These are phyloP conservation scores for Tenthredo scrophulariae DNA, from an alignment of 2,888 invertebrate genomes.

Conservation along the genomic window DNA sequence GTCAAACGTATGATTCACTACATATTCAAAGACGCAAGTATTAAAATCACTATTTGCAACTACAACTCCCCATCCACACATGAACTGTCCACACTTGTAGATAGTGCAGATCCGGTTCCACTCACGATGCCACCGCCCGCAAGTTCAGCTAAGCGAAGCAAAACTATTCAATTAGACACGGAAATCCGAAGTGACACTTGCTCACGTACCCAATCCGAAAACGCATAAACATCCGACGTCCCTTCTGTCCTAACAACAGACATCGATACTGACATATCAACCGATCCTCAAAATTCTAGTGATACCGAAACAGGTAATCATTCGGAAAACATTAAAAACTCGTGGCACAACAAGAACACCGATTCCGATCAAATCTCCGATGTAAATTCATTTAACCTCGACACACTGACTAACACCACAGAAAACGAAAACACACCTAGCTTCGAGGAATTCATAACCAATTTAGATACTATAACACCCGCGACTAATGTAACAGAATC, in stretches of 20 bases:
- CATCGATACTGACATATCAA: not conserved
- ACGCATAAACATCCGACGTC: not conserved
- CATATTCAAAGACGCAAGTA: not conserved
- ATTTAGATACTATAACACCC: not conserved
- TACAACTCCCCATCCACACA: no score
- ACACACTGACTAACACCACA: not conserved
- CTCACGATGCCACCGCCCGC: not conserved
- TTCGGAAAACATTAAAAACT: not conserved
- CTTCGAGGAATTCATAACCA: not conserved
- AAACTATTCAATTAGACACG: not conserved
- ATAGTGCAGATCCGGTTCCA: not conserved
- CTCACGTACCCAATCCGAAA: not conserved
- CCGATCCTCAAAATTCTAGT: not conserved
- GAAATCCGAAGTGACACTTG: not conserved
- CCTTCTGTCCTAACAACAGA: constrained; percentile 1
- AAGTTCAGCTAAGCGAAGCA: not conserved
- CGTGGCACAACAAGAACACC: not conserved
- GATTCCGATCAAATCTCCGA: not conserved
- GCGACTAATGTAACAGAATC: not conserved
- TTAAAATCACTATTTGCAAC: no score
- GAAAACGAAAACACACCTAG: not conserved
- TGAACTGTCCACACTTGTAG: not conserved
- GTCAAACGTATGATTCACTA: not conserved
- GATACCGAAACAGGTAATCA: not conserved
- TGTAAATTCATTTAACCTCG: not conserved